Conservation (phyloP, 2,113 vertebrate species). For the Oryctolagus cuniculus region mOryCun1.1 NC_091440.1:101175501-101176000, state of each 20-base stretch:
- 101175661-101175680: too few species aligned
- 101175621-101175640: too few species aligned
- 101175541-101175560: too few species aligned
- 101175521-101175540: too few species aligned
- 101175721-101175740: too few species aligned
- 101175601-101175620: too few species aligned
- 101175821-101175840: neutral
- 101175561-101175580: too few species aligned
- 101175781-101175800: neutral
- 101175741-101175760: neutral
- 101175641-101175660: too few species aligned
- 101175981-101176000: neutral
- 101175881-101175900: neutral
- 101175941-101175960: neutral
- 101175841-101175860: neutral
- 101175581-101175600: too few species aligned
- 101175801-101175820: neutral
- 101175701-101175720: too few species aligned
- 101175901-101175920: conserved; percentile 6
- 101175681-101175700: too few species aligned
- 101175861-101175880: neutral
- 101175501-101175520: too few species aligned
- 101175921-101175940: neutral
- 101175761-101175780: neutral
- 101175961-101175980: neutral